Base-by-base conservation (phyloP, 2,888 invertebrate species). In the Himalopsyche japonica region DNA sequence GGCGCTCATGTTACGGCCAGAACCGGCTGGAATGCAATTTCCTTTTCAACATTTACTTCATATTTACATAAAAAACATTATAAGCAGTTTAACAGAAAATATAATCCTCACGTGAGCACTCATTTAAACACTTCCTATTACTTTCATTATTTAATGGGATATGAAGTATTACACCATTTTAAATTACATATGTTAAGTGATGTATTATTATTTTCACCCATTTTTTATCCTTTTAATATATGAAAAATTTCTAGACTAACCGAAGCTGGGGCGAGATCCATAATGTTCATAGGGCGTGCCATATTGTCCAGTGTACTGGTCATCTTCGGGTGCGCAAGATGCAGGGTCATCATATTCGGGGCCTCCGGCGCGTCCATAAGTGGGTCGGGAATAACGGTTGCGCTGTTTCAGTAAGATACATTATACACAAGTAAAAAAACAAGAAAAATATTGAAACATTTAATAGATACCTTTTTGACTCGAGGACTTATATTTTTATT, bases 301-400 rank as follows among this genome's bases (percentile, higher is more conserved):
- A 90, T 97, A 97, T 88, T 97, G 97, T 88, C 97, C 97, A 88
- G 97, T 96, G 91, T 97, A 97, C 88, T 97, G 97, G 90, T 97
- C 97, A 90, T 97, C 97, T 90, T 97, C 97, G 79, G 97, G 96
- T 24, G 96, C 96, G 91, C 97, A 97, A 90, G 97, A 97, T 8
- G 98, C 97, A 49, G 98, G 98, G 90, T 98, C 97, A 90, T 98
- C 98, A 90, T 97, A 97, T 92, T 97, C 97, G 84, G 97, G 97
- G 87, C 96, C 95, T 87, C 94, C 93, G 6, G 90, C 90, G 48
- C 86, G 85, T 76, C 87, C 92, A 89, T 94, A 94, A 90, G 94
- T 92, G 87, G 94, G 94, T 79, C 96, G 95, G 64, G 95, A 96
- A 89, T 96, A 96, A 88, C 96, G 95, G 87, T 93, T 92, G 86